Percentiles rank a stretch among this genome's conserved stretches.
These are phyloP conservation scores for Hedychridium roseum DNA, from an alignment of 2,888 invertebrate genomes.

Conservation along the genomic window DNA sequence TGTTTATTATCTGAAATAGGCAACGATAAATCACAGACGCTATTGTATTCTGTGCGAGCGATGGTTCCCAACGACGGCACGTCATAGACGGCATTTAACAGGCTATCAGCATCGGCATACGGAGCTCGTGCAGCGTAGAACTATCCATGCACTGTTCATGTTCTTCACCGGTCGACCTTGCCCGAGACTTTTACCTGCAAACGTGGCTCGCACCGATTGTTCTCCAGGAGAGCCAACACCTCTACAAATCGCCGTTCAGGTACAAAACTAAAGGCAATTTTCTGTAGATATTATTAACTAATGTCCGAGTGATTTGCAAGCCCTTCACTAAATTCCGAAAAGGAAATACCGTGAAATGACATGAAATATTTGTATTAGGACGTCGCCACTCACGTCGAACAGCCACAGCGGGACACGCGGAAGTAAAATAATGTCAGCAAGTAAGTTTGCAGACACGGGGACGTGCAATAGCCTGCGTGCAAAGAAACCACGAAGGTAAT, in stretches of 20 bases:
- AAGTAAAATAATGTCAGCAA: too few relatives aligned
- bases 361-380: too few relatives aligned
- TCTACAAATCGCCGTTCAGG: slow-evolving; percentile 62
- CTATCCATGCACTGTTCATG: slow-evolving; percentile 61
- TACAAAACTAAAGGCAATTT: too few relatives aligned
- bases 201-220: slow-evolving; percentile 53
- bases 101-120: slow-evolving; percentile 61
- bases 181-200: slow-evolving; percentile 56
- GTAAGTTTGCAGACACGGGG: too few relatives aligned
- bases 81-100: slow-evolving; percentile 55
- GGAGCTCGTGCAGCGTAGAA: slow-evolving; percentile 60
- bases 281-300: too few relatives aligned
- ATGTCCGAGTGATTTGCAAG: too few relatives aligned
- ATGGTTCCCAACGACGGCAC: slow-evolving; percentile 58
- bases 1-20: slow-evolving; percentile 47
- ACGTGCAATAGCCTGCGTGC: too few relatives aligned
- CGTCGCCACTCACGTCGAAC: too few relatives aligned
- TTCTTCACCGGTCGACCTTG: slow-evolving; percentile 61
- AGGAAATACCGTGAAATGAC: too few relatives aligned
- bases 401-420: too few relatives aligned
- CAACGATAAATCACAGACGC: slow-evolving; percentile 58
- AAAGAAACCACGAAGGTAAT: too few relatives aligned
- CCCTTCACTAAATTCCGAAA: too few relatives aligned
- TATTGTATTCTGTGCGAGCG: slow-evolving; percentile 61
- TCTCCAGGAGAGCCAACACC: slow-evolving; percentile 58